Conservation (phyloP, 2,797 vertebrate genomes). For the Centropyge bicolor region DNA sequence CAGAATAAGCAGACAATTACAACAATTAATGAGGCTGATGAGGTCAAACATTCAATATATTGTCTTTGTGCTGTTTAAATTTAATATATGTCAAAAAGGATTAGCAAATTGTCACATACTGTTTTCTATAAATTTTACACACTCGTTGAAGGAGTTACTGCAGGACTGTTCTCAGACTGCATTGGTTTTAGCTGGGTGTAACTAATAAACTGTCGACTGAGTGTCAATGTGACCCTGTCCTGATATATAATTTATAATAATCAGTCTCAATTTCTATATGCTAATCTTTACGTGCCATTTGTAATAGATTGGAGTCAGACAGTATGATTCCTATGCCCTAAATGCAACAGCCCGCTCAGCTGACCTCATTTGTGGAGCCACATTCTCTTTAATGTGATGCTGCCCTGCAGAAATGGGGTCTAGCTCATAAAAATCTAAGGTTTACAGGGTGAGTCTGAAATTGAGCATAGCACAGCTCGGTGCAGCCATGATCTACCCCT, state of each 20-base stretch:
- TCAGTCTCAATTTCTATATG: conserved; percentile 43
- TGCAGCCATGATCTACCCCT: conserved; percentile 23
- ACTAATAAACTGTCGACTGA: conserved; percentile 1
- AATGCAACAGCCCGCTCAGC: conserved; percentile 46
- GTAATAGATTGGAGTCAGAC: conserved; percentile 48
- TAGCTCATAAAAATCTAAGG: conserved; percentile 55
- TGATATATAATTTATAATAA: conserved; percentile 34
- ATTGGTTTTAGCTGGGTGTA: not conserved
- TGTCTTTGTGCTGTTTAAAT: too few species aligned
- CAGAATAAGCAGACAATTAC: too few species aligned
- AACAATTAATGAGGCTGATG: too few species aligned
- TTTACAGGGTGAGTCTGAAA: conserved; percentile 64
- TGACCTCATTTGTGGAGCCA: conserved; percentile 72
- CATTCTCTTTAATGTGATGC: conserved; percentile 59
- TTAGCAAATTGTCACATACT: too few species aligned
- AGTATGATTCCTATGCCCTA: conserved; percentile 50
- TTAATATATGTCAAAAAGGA: too few species aligned
- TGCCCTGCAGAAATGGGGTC: conserved; percentile 63
- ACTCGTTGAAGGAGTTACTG: not conserved
- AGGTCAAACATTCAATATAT: too few species aligned
- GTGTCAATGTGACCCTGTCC: conserved; percentile 42
- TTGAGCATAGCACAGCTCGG: conserved; percentile 36
- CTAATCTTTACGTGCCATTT: conserved; percentile 56
- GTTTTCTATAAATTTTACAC: too few species aligned
- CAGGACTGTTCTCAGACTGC: not conserved